Percentiles rank a stretch among this genome's conserved stretches.
phyloP scores from a whole-genome alignment of 2,888 invertebrate genomes.

The Melolontha melolontha region DNA sequence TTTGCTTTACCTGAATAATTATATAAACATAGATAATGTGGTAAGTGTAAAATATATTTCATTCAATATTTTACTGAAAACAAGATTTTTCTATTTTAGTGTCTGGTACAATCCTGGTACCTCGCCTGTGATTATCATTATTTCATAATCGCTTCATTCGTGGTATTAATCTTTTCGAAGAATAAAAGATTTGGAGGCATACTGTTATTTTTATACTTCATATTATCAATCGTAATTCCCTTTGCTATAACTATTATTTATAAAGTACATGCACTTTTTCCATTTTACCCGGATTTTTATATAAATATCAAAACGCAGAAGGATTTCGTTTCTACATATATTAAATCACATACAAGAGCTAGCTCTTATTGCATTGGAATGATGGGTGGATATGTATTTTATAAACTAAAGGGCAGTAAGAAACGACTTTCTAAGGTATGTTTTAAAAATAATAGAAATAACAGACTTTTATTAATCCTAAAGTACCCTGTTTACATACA shows the following conservation, averaged over 20 bases:
- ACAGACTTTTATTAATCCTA: too few species aligned
- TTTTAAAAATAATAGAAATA: too few species aligned
- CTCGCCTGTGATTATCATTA: constrained; percentile 79
- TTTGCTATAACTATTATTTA: constrained; percentile 69
- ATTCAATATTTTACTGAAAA: neutral
- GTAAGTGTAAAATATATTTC: constrained; percentile 62
- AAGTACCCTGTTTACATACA: too few species aligned
- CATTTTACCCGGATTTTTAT: constrained; percentile 65
- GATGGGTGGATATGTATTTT: constrained; percentile 68
- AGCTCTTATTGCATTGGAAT: constrained; percentile 72
- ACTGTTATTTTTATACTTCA: constrained; percentile 60
- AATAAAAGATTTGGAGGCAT: constrained; percentile 64
- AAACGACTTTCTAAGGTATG: constrained; percentile 60
- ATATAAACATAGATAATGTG: constrained; percentile 69
- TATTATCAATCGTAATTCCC: constrained; percentile 66
- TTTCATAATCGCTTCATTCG: constrained; percentile 69
- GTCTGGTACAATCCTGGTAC: constrained; percentile 77
- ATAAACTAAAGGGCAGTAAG: constrained; percentile 57
- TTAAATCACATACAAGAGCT: constrained; percentile 72
- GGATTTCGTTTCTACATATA: constrained; percentile 71
- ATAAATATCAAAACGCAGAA: too few species aligned
- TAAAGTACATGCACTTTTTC: constrained; percentile 67
- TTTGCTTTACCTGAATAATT: constrained; percentile 72
- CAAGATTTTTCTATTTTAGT: constrained; percentile 67
- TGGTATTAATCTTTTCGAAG: constrained; percentile 66